Conservation (phyloP, 2,888 invertebrate genomes). For the Cantharis flavilabris region DNA sequence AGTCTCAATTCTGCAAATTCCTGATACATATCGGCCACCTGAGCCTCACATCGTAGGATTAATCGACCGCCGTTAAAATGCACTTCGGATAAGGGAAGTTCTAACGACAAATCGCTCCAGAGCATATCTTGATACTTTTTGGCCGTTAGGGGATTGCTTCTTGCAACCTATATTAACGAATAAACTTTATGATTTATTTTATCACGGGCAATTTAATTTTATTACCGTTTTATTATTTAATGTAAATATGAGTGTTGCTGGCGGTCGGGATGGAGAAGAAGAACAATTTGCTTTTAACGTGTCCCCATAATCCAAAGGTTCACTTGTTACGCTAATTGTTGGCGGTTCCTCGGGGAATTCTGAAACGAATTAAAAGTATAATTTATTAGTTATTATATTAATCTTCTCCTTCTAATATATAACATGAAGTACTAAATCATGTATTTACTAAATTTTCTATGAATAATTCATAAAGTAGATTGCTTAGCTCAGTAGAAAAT, state of each 20-base stretch:
- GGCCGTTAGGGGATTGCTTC: conserved; percentile 52
- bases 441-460: conserved; percentile 2
- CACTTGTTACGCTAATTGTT: conserved; percentile 69
- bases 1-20: conserved; percentile 71
- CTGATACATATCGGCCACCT: conserved; percentile 71
- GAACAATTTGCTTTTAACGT: conserved; percentile 78
- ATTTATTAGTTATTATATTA: conserved; percentile 7
- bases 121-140: conserved; percentile 59
- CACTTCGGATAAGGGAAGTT: conserved; percentile 61
- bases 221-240: conserved; percentile 79
- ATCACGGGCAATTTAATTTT: conserved; percentile 6
- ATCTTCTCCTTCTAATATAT: neutral
- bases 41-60: conserved; percentile 72
- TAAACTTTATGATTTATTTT: conserved; percentile 4
- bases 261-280: conserved; percentile 74
- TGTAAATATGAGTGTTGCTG: conserved; percentile 73
- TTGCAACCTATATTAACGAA: conserved; percentile 36
- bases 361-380: conserved; percentile 49
- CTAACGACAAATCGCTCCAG: conserved; percentile 64
- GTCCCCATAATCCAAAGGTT: conserved; percentile 77
- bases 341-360: conserved; percentile 74
- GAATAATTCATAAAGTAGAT: neutral
- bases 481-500: neutral
- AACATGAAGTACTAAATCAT: neutral
- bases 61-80: conserved; percentile 68